A percentile compares a stretch with the other conserved stretches of the same genome.
These are phyloP conservation scores for Amphiura filiformis DNA, from an alignment of 35 echinoderm and acorn worm genomes.

Conservation along the genomic window DNA sequence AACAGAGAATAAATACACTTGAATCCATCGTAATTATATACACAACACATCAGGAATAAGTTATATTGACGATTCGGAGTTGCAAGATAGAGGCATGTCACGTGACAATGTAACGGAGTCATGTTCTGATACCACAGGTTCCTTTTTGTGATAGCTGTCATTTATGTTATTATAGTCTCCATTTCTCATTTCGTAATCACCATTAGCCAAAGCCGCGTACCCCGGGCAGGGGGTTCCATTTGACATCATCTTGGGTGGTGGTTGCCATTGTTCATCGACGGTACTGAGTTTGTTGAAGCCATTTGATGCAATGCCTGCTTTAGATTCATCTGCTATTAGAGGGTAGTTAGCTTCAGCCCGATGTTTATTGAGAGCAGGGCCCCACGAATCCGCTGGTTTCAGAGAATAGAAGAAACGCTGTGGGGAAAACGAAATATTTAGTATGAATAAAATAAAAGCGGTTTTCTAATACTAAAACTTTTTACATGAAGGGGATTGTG, in stretches of 20 bases:
- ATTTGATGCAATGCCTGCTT: neutral
- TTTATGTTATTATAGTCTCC: neutral
- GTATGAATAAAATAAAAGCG: no score
- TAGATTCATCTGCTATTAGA: neutral
- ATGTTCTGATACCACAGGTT: neutral
- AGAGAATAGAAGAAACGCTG: no score
- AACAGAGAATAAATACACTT: no score
- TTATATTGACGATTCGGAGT: neutral
- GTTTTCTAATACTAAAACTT: no score
- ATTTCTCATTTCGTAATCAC: neutral
- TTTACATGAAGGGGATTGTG: no score
- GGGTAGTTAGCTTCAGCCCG: no score
- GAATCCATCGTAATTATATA: no score
- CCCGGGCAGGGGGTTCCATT: neutral
- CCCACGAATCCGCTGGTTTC: no score
- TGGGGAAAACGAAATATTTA: no score
- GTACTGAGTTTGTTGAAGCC: neutral
- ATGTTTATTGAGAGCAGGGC: no score
- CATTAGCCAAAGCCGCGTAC: neutral
- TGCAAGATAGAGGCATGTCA: neutral
- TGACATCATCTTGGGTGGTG: no score
- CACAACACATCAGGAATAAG: no score
- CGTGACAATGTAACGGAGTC: neutral
- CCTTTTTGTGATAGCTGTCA: neutral
- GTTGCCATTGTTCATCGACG: neutral